Base-by-base conservation (phyloP, 1,140 invertebrate species). In the Campoletis sonorensis region DNA sequence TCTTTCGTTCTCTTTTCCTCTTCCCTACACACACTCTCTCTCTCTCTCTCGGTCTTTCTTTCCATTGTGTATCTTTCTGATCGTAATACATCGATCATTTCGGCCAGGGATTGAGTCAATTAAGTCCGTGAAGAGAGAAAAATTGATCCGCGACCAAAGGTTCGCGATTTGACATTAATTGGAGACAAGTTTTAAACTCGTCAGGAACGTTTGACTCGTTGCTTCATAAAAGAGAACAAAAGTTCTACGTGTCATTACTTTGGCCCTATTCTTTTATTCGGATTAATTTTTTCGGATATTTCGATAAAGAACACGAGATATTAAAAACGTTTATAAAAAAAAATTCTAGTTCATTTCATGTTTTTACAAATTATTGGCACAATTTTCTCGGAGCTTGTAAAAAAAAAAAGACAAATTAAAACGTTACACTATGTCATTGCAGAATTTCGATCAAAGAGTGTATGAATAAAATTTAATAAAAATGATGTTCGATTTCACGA, bases 111-210 rank as follows among this genome's bases (percentile, higher is more conserved):
- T 70, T 33, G 67, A 70, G 26, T 70, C 67, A 33, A 70, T 70
- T 33, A 33, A 70, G 67, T 33, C n/a, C 67, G 67, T 3, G 27
- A 16, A n/a, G 8, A 70, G 67, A 70, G 2, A 21, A 58, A 70
- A 70, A 70, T 70, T 70, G 67, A 70, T 30, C 16, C 10, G 30
- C 67, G 23, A 23, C n/a, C 67, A 30, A 33, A 18, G 30, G 30
- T 70, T 37, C 67, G 26, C 61, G 67, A 70, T 70, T 33, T 70
- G 67, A 70, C 67, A 70, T 70, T 70, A 70, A 70, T 70, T 70
- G 67, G 30, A 70, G 8, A 58, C 13, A 23, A 33, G 67, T 70
- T n/a, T 33, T 33, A 70, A 33, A 70, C 67, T 33, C 67, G 67
- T 7, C 3, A 70, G 30, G n/a, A 70, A n/a, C 30, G 10, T 33